Percentiles rank a stretch among this genome's conserved stretches.
These are phyloP conservation scores for Periplaneta americana DNA, from an alignment of 1,140 invertebrate genomes.

Conservation along the genomic window DNA sequence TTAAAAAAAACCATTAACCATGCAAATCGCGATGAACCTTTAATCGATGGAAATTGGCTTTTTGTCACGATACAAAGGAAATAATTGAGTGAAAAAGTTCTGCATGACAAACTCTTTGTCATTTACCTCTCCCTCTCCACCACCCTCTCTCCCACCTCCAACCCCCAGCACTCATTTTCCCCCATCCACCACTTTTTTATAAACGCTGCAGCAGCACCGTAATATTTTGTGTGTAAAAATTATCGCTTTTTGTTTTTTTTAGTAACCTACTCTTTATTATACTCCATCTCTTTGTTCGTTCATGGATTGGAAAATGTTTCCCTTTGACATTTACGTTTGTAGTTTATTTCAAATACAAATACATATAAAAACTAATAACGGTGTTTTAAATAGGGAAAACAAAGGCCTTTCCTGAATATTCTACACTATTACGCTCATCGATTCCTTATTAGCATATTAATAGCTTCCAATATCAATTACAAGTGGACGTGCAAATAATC, in stretches of 20 bases:
- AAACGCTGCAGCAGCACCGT: not conserved
- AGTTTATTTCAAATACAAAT: not conserved
- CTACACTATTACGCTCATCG: not conserved
- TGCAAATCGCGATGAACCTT: conserved; percentile 16
- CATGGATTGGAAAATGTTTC: conserved; percentile 7
- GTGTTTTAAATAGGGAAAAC: not conserved
- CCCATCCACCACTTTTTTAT: not conserved
- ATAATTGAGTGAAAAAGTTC: conserved; percentile 14
- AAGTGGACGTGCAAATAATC: not conserved
- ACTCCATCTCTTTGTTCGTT: conserved; percentile 2
- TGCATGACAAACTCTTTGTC: conserved; percentile 15
- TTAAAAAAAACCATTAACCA: conserved; percentile 16
- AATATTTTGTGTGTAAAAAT: not conserved
- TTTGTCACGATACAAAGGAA: conserved; percentile 11
- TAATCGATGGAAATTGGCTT: conserved; percentile 16
- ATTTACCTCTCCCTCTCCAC: not conserved
- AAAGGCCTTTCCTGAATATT: not conserved
- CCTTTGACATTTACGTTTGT: not conserved
- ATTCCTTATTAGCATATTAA: not conserved
- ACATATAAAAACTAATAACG: not conserved
- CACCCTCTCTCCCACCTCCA: not conserved
- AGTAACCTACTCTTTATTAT: conserved; percentile 1
- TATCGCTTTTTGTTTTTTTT: not conserved
- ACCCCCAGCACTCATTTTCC: not conserved
- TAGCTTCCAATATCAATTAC: not conserved